These are phyloP conservation scores for Sceloporus undulatus DNA, from an alignment of 2,113 vertebrate species.

Conservation along the genomic window DNA sequence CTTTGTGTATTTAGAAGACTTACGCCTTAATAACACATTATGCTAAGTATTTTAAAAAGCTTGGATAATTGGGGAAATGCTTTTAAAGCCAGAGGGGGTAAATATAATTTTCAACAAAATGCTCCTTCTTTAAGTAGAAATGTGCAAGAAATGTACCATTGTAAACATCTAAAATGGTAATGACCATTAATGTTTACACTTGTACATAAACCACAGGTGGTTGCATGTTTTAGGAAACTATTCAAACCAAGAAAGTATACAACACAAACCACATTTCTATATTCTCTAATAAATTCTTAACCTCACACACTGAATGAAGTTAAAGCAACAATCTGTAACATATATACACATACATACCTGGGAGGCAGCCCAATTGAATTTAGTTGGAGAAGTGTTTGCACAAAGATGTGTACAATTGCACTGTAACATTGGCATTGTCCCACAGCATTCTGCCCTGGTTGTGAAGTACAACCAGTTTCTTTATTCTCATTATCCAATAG, in stretches of 20 bases:
- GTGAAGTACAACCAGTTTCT: background rate
- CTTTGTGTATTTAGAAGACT: conserved; percentile 58
- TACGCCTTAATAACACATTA: conserved; percentile 55
- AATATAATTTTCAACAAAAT: background rate
- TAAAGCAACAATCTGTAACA: background rate
- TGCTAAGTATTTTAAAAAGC: conserved; percentile 55
- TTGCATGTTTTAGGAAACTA: conserved; percentile 44
- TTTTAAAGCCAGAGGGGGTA: conserved; percentile 24
- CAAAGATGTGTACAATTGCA: background rate
- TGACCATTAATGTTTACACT: conserved; percentile 43
- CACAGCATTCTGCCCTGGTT: background rate
- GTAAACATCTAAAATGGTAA: conserved; percentile 46
- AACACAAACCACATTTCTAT: background rate
- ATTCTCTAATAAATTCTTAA: background rate
- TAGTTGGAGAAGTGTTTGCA: background rate
- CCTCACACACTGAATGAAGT: background rate
- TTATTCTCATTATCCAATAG: background rate
- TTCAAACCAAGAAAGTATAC: background rate
- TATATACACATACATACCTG: background rate
- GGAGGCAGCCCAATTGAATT: background rate
- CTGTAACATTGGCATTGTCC: background rate
- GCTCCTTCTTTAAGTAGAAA: conserved; percentile 45
- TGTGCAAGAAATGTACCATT: conserved; percentile 22
- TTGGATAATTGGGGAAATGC: conserved; percentile 59
- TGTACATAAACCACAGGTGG: conserved; percentile 52